A percentile compares a stretch with the other conserved stretches of the same genome.
These are phyloP conservation scores for Passer domesticus DNA, from an alignment of 2,113 vertebrate species.

Conservation along the genomic window DNA sequence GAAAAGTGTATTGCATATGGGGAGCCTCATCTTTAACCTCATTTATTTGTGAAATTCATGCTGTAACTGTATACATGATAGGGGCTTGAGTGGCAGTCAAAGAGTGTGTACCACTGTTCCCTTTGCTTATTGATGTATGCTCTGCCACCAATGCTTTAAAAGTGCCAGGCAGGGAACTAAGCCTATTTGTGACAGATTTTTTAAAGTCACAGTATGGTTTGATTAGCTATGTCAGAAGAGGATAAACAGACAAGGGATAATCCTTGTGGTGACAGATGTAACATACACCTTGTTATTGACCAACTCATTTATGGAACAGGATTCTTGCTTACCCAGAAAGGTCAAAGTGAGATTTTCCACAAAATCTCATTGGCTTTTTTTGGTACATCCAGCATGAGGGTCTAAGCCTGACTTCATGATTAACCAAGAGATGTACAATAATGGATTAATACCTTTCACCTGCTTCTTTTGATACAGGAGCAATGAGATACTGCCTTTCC, in stretches of 20 bases:
- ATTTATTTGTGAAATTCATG: not conserved
- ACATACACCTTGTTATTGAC: conserved; percentile 21
- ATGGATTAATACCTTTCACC: not conserved
- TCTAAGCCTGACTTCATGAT: not conserved
- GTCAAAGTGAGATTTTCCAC: conserved; percentile 1
- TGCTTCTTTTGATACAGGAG: not conserved
- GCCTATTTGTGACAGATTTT: not conserved
- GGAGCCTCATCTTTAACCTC: not conserved
- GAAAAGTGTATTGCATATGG: not conserved
- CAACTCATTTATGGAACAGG: not conserved
- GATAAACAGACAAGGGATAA: conserved; percentile 12
- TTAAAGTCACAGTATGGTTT: not conserved
- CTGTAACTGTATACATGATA: not conserved
- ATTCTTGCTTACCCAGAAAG: not conserved
- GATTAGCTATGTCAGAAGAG: not conserved
- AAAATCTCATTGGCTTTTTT: not conserved
- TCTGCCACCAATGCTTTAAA: not conserved
- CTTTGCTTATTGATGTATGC: not conserved
- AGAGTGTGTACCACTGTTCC: not conserved
- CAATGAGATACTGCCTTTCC: not conserved
- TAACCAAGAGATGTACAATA: not conserved
- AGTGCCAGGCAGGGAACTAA: not conserved
- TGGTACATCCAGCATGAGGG: not conserved
- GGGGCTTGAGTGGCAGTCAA: not conserved
- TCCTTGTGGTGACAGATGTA: not conserved